These are phyloP conservation scores for Netelia virgata DNA, from an alignment of 2,888 invertebrate species.

Conservation along the genomic window DNA sequence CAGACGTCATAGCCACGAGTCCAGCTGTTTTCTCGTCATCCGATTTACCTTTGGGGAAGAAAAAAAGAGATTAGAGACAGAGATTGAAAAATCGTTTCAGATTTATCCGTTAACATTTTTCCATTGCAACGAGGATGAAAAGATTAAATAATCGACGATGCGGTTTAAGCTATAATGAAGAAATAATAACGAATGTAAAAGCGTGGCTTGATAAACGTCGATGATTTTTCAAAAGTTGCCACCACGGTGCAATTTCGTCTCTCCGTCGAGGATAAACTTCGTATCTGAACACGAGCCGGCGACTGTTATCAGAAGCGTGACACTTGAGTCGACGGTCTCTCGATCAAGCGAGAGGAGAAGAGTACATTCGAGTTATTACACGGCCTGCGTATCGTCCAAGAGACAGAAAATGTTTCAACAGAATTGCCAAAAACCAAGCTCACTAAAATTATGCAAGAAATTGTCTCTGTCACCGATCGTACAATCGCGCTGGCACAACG, in stretches of 20 bases:
- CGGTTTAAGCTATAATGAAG: not conserved
- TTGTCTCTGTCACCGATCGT: not conserved
- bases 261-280: not conserved
- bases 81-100: not conserved
- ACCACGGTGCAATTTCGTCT: not conserved
- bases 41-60: not conserved
- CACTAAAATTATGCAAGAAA: conserved; percentile 9
- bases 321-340: conserved; percentile 52
- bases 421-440: conserved; percentile 2
- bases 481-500: not conserved
- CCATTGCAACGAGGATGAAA: not conserved
- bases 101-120: not conserved
- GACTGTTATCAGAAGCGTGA: conserved; percentile 73
- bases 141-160: not conserved
- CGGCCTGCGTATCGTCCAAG: not conserved
- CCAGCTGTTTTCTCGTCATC: not conserved
- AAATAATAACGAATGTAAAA: too few species aligned
- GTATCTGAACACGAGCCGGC: conserved; percentile 27
- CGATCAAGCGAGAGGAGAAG: conserved; percentile 25
- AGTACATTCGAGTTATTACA: not conserved
- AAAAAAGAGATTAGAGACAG: not conserved
- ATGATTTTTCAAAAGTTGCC: not conserved
- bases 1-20: conserved; percentile 1
- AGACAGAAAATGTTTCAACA: conserved; percentile 7
- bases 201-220: not conserved